A percentile compares a stretch with the other conserved stretches of the same genome.
Evolutionary conservation across 2,797 vertebrate genomes (phyloP).

Genomic region (Aldrovandia affinis): DNA sequence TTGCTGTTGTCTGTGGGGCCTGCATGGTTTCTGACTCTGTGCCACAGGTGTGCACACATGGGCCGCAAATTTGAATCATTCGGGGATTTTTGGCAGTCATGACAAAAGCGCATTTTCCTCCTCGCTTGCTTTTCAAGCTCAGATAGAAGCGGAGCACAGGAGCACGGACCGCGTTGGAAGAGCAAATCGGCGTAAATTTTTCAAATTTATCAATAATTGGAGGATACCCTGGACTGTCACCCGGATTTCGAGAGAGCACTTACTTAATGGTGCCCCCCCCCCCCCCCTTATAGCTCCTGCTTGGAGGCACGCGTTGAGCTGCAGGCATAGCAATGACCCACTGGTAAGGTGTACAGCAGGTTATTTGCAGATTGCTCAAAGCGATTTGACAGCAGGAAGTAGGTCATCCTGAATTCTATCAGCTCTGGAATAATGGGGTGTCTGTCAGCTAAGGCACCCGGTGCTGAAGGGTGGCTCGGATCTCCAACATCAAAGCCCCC

Average conservation of each 20-base stretch:
- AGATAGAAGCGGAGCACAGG: not conserved
- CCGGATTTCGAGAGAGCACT: not conserved
- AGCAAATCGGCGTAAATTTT: not conserved
- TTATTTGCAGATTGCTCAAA: slow-evolving; percentile 63
- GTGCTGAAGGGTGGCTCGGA: slow-evolving; percentile 55
- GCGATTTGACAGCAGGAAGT: slow-evolving; percentile 60
- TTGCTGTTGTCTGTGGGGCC: not conserved
- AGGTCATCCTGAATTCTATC: slow-evolving; percentile 49
- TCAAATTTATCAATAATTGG: not conserved
- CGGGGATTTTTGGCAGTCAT: not conserved
- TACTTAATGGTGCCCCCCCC: not conserved
- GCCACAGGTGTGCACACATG: not conserved
- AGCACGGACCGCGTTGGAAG: not conserved
- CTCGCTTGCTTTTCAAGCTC: not conserved
- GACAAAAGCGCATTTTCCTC: not conserved
- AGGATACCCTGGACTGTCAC: not conserved
- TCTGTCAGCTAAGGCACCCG: slow-evolving; percentile 51
- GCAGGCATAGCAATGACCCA: not conserved
- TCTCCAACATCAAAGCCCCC: slow-evolving; percentile 70
- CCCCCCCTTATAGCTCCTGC: not conserved
- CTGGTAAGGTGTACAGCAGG: slow-evolving; percentile 50
- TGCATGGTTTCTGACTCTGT: not conserved
- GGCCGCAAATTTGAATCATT: not conserved
- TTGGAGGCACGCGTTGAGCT: not conserved
- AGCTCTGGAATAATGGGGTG: slow-evolving; percentile 48